Percentiles rank a stretch among this genome's conserved stretches.
phyloP scores from a whole-genome alignment of 2,797 vertebrate genomes.

The Brachymystax lenok region DNA sequence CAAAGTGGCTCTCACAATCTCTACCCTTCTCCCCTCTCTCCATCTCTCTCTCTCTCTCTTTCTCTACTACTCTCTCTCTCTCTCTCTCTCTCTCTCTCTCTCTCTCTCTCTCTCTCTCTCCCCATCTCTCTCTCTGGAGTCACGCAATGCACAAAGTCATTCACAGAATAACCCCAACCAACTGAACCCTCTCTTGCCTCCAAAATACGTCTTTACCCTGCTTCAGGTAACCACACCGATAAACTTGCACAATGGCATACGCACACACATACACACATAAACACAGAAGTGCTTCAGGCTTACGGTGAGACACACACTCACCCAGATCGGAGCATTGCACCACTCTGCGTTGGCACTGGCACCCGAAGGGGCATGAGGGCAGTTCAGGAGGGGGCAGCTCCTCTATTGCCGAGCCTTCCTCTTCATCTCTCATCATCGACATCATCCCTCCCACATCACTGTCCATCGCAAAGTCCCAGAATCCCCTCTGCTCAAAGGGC shows the following conservation, averaged over 20 bases:
- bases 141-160: constrained; percentile 29
- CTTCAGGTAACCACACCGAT: background rate
- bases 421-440: constrained; percentile 81
- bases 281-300: background rate
- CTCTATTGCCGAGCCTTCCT: constrained; percentile 79
- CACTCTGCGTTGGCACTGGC: constrained; percentile 86
- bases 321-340: constrained; percentile 92
- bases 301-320: constrained; percentile 62
- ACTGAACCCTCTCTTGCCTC: background rate
- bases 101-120: constrained; percentile 7
- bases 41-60: constrained; percentile 8
- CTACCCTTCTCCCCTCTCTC: background rate
- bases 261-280: constrained; percentile 24
- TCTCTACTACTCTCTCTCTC: constrained; percentile 12
- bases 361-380: constrained; percentile 86
- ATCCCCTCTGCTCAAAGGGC: constrained; percentile 88
- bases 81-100: constrained; percentile 18
- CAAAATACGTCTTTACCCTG: background rate
- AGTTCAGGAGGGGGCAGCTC: constrained; percentile 54
- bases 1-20: constrained; percentile 32
- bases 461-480: constrained; percentile 89
- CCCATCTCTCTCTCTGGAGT: constrained; percentile 4
- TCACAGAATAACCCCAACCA: constrained; percentile 17
- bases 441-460: constrained; percentile 68
- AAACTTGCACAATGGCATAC: constrained; percentile 14